phyloP scores from a whole-genome alignment of 2,888 invertebrate species.

The Nymphalis polychloros region DNA sequence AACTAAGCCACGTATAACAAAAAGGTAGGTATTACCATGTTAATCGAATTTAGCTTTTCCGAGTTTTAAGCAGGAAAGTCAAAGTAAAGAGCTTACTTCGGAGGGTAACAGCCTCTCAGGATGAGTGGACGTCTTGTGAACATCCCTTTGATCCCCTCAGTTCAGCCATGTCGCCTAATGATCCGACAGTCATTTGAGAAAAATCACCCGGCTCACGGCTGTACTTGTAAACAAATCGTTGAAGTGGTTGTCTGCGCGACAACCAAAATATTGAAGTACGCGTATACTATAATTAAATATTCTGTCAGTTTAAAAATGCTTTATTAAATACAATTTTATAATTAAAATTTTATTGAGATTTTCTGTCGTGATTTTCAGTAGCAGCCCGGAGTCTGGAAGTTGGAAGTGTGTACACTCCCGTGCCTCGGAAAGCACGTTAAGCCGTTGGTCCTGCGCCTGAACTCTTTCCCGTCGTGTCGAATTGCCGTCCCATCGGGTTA shows the following conservation, averaged over 20 bases:
- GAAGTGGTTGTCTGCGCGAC: slow-evolving; percentile 17
- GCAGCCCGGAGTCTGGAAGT: too few species aligned
- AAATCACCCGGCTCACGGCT: slow-evolving; percentile 20
- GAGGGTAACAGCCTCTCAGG: slow-evolving; percentile 62
- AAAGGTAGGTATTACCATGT: slow-evolving; percentile 45
- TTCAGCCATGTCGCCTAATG: slow-evolving; percentile 60
- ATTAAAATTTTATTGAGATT: too few species aligned
- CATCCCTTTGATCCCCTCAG: slow-evolving; percentile 71
- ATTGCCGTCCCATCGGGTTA: too few species aligned
- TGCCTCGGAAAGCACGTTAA: too few species aligned
- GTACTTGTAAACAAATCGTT: slow-evolving; percentile 19
- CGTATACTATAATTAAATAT: not conserved
- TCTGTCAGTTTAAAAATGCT: not conserved
- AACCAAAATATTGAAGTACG: slow-evolving; percentile 8
- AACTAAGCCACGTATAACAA: not conserved
- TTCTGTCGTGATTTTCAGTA: too few species aligned
- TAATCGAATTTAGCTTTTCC: slow-evolving; percentile 55
- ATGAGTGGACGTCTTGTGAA: slow-evolving; percentile 63
- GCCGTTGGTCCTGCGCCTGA: too few species aligned
- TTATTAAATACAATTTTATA: too few species aligned
- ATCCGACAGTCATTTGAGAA: slow-evolving; percentile 48
- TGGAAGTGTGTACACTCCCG: too few species aligned
- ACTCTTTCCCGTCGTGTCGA: too few species aligned
- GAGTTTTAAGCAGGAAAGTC: slow-evolving; percentile 53
- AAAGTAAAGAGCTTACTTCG: slow-evolving; percentile 53